Evolutionary conservation across 2,888 invertebrate species (phyloP).

Genomic region (Carcina quercana): DNA sequence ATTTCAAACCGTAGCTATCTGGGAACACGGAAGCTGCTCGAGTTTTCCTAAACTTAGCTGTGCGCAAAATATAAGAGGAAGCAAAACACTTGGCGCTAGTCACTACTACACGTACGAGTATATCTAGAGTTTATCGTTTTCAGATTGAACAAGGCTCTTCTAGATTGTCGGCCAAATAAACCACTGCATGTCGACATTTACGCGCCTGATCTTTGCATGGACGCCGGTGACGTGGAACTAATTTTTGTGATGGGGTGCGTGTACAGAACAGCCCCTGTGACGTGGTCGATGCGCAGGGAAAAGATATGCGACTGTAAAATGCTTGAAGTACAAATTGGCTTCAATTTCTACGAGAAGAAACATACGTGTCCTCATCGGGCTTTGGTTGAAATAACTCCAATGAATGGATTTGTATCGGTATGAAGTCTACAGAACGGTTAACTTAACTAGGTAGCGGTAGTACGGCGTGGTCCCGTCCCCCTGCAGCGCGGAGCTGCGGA

Average conservation of each 20-base stretch:
- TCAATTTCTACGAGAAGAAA: conserved; percentile 53
- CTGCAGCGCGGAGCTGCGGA: too few relatives aligned
- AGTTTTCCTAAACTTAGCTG: too few relatives aligned
- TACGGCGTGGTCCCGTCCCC: too few relatives aligned
- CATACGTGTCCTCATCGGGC: conserved; percentile 53
- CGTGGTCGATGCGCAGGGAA: conserved; percentile 51
- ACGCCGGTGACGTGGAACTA: conserved; percentile 39
- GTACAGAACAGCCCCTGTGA: conserved; percentile 39
- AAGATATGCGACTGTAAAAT: conserved; percentile 63
- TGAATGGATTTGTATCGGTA: conserved; percentile 52
- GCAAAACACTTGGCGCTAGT: too few relatives aligned
- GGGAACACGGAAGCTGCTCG: too few relatives aligned
- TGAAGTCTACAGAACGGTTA: too few relatives aligned
- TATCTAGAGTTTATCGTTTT: conserved; percentile 13
- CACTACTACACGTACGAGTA: too few relatives aligned
- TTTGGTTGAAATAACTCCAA: conserved; percentile 43
- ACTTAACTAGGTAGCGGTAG: too few relatives aligned
- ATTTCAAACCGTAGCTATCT: too few relatives aligned
- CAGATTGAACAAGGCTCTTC: conserved; percentile 54
- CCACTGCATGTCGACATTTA: conserved; percentile 45
- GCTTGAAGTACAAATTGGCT: conserved; percentile 52
- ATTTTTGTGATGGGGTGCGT: conserved; percentile 54
- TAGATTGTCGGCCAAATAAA: conserved; percentile 46
- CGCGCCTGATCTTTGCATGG: conserved; percentile 53
- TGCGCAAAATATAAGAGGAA: too few relatives aligned